Evolutionary conservation across 2,888 invertebrate species (phyloP).

Genomic region (Tenthredo distinguenda): DNA sequence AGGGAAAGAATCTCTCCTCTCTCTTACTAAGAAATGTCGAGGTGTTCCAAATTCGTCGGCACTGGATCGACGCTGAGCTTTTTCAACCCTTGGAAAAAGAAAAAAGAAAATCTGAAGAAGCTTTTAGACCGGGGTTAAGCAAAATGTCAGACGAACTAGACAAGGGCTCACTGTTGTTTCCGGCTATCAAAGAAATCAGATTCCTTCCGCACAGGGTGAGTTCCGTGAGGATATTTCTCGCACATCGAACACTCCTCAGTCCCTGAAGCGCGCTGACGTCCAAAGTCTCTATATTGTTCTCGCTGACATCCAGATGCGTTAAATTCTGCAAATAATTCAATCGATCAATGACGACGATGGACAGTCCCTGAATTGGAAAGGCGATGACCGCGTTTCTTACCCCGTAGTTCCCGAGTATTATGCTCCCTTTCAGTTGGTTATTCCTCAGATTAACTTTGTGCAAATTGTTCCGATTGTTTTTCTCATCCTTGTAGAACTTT

Average conservation of each 20-base stretch:
- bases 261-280: slow-evolving; percentile 90
- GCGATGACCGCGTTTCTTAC: slow-evolving; percentile 79
- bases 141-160: background rate
- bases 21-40: slow-evolving; percentile 87
- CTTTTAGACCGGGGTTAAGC: no score
- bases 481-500: slow-evolving; percentile 69
- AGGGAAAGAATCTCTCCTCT: background rate
- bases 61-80: slow-evolving; percentile 85
- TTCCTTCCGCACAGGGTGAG: slow-evolving; percentile 89
- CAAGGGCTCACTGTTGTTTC: slow-evolving; percentile 86
- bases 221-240: slow-evolving; percentile 87
- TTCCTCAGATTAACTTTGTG: slow-evolving; percentile 88
- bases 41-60: slow-evolving; percentile 86
- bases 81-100: slow-evolving; percentile 82
- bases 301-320: slow-evolving; percentile 90
- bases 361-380: background rate
- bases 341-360: background rate
- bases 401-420: slow-evolving; percentile 91
- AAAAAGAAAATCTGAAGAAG: background rate
- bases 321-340: slow-evolving; percentile 82
- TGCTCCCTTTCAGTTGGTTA: slow-evolving; percentile 90
- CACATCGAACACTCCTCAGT: slow-evolving; percentile 88
- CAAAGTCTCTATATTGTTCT: slow-evolving; percentile 90
- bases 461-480: slow-evolving; percentile 74
- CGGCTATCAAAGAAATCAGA: slow-evolving; percentile 88